These are phyloP conservation scores for Euwallacea fornicatus DNA, from an alignment of 1,140 invertebrate species.

Conservation along the genomic window DNA sequence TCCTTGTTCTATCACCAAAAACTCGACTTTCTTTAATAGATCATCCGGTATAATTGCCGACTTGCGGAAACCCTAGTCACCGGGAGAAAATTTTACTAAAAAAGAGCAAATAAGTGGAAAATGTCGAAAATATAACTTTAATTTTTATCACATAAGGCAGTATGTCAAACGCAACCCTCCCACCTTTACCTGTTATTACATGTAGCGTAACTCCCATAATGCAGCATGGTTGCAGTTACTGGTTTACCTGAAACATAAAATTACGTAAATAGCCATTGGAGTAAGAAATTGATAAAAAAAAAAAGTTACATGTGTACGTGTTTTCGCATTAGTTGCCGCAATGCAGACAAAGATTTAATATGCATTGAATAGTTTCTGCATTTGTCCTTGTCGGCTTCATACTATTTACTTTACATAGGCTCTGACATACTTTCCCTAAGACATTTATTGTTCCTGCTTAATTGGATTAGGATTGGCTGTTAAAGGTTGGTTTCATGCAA, in stretches of 20 bases:
- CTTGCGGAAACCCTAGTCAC: too few species aligned
- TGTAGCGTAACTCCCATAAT: conserved; percentile 49
- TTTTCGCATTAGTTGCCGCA: too few species aligned
- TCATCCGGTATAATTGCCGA: too few species aligned
- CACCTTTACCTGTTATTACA: conserved; percentile 43
- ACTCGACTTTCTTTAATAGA: too few species aligned
- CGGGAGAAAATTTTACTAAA: too few species aligned
- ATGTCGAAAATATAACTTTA: too few species aligned
- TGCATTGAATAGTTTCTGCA: conserved; percentile 5
- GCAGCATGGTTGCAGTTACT: conserved; percentile 44
- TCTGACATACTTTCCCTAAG: conserved; percentile 15
- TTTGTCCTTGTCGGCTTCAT: conserved; percentile 8
- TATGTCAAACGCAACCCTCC: too few species aligned
- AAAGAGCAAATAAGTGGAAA: too few species aligned
- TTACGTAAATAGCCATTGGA: neutral
- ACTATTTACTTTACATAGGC: conserved; percentile 7
- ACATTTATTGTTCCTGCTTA: conserved; percentile 5
- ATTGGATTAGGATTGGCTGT: neutral
- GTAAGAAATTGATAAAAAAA: too few species aligned
- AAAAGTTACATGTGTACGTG: too few species aligned
- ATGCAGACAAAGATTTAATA: conserved; percentile 12
- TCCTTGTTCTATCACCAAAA: too few species aligned
- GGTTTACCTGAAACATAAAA: conserved; percentile 40
- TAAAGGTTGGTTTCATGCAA: neutral
- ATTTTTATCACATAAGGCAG: too few species aligned